Conservation (phyloP, 2,797 vertebrate genomes). For the Ctenopoma multispine region DNA sequence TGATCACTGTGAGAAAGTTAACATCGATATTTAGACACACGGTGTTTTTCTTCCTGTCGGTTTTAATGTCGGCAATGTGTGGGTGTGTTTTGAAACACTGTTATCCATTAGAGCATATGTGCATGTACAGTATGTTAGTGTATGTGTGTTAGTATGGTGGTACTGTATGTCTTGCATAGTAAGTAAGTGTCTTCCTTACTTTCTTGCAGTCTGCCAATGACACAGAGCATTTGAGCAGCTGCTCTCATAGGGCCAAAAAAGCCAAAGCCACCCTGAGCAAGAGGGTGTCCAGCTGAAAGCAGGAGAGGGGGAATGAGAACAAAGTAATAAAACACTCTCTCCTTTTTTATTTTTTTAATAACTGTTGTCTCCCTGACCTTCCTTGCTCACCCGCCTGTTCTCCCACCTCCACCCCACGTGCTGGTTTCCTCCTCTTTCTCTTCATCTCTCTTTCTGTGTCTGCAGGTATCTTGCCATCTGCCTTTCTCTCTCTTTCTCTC, state of each 20-base stretch:
- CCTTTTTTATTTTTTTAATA: conserved; percentile 49
- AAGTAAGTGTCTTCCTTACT: conserved; percentile 73
- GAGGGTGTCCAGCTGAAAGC: conserved; percentile 73
- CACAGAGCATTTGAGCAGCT: conserved; percentile 73
- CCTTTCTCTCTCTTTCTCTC: conserved; percentile 32
- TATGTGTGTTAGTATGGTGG: conserved; percentile 16
- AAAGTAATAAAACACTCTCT: conserved; percentile 76
- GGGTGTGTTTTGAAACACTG: conserved; percentile 41
- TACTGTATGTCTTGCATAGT: conserved; percentile 39
- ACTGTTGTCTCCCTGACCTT: conserved; percentile 68
- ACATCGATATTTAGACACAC: conserved; percentile 13
- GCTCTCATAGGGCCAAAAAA: conserved; percentile 70
- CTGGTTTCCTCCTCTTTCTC: conserved; percentile 41
- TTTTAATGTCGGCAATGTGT: conserved; percentile 38
- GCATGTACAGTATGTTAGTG: conserved; percentile 12
- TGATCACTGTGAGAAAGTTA: conserved; percentile 31
- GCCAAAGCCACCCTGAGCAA: conserved; percentile 57
- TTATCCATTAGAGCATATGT: conserved; percentile 44
- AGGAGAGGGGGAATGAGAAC: conserved; percentile 69
- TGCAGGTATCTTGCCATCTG: conserved; percentile 57
- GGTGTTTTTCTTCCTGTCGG: conserved; percentile 43
- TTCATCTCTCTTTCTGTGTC: conserved; percentile 57
- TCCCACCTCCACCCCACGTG: conserved; percentile 66
- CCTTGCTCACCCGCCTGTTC: conserved; percentile 55
- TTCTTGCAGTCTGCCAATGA: conserved; percentile 79